Conservation (phyloP, 1,140 invertebrate species). For the Drosophila pandora region DNA sequence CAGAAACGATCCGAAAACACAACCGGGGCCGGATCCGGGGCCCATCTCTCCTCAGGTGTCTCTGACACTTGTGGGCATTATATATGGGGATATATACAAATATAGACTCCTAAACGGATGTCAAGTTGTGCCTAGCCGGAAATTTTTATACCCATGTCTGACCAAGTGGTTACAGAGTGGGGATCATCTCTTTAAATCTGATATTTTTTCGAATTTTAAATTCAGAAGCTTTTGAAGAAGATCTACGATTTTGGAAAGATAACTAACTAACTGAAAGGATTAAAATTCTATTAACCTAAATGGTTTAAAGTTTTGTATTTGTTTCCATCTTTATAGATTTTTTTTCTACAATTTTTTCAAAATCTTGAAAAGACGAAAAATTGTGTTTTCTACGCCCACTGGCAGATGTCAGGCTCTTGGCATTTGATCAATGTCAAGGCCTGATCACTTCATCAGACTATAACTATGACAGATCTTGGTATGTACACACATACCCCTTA, state of each 20-base stretch:
- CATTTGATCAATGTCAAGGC: slow-evolving; percentile 75
- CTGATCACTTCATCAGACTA: slow-evolving; percentile 72
- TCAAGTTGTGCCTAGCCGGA: slow-evolving; percentile 70
- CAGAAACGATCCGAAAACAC: slow-evolving; percentile 16
- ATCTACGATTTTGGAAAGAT: neutral
- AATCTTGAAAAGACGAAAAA: slow-evolving; percentile 2
- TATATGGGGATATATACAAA: slow-evolving; percentile 15
- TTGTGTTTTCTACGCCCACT: slow-evolving; percentile 34
- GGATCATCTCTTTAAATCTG: slow-evolving; percentile 5
- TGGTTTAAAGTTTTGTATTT: too few relatives aligned
- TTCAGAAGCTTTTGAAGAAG: slow-evolving; percentile 26
- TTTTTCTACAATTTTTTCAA: neutral
- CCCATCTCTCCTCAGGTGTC: slow-evolving; percentile 58
- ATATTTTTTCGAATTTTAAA: neutral
- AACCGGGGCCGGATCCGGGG: neutral
- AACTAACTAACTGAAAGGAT: slow-evolving; percentile 17
- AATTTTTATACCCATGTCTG: slow-evolving; percentile 32
- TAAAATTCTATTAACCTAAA: too few relatives aligned
- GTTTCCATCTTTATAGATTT: neutral
- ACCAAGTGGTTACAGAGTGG: slow-evolving; percentile 1
- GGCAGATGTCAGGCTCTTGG: slow-evolving; percentile 19
- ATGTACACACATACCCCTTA: slow-evolving; percentile 6
- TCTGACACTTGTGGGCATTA: slow-evolving; percentile 45
- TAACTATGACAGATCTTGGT: slow-evolving; percentile 43
- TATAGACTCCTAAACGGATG: slow-evolving; percentile 48